These are phyloP conservation scores for Plebejus melissa DNA, from an alignment of 2,888 invertebrate species.

Conservation along the genomic window DNA sequence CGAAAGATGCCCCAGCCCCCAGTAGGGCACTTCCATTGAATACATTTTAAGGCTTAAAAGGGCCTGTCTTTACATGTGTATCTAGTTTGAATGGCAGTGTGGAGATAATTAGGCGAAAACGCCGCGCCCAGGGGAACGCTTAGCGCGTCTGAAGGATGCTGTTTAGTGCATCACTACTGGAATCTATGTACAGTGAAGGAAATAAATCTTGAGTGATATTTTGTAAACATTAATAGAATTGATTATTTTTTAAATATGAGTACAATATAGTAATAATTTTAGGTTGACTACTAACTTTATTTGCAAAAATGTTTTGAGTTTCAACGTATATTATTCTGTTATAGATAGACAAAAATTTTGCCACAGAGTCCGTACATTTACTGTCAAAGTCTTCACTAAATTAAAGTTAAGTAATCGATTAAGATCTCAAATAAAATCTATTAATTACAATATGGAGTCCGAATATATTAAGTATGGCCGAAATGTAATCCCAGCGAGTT, in stretches of 20 bases:
- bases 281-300: neutral
- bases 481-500: conserved; percentile 1
- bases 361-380: no score
- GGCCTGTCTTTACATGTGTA: neutral
- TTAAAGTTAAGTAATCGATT: no score
- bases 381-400: no score
- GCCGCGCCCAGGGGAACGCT: neutral
- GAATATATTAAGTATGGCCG: neutral
- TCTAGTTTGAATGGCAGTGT: neutral
- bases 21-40: neutral
- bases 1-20: neutral
- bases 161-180: neutral
- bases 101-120: conserved; percentile 23
- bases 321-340: neutral
- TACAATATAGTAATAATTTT: no score
- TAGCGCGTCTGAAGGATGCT: conserved; percentile 21
- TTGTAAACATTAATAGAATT: neutral
- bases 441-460: no score
- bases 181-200: neutral
- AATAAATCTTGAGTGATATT: neutral
- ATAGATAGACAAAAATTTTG: no score
- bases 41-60: neutral
- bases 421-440: no score
- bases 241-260: no score
- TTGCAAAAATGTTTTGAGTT: neutral